Base-by-base conservation (phyloP, 2,888 invertebrate genomes). In the Mesorhabditis spiculigera region DNA sequence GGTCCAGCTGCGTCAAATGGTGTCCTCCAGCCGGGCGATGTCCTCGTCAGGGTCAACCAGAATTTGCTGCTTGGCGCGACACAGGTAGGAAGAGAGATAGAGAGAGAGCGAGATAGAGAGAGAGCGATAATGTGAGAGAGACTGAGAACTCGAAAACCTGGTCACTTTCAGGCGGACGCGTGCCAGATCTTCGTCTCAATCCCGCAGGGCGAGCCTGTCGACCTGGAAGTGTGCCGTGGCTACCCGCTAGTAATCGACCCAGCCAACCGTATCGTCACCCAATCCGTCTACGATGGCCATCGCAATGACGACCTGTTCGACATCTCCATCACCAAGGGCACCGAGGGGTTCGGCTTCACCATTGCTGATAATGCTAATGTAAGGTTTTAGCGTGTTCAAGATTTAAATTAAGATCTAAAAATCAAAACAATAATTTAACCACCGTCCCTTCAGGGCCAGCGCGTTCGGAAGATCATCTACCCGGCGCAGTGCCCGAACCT, bases 1-100 rank as follows among this genome's bases (percentile, higher is more conserved):
- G 95, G 97, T 5, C 95, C 97, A 0, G 97, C 97, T 4, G 94
- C 94, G 92, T 89, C 92, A 62, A 95, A 97, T 87, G 96, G 95
- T 79, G 91, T 92, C 86, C 88, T 93, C 68, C 90, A 91, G 86
- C 74, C 82, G 86, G 93, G 95, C 0, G 95, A 95, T 87, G 91
- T 95, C 65, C 88, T 98, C 64, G 90, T 95, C 61, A 93, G 93
- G 85, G 95, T 98, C 71, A 96, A 97, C 75, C 91, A 92, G 69
- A 90, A 91, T 0, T 91, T 93, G 78, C 95, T 98, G 0, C 89
- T 97, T 65, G 97, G 97, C 0, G 92, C 93, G 85, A 93, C 94
- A 0, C 97, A 97, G 86, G 63, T 63, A 28, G 41, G 63, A n/a
- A n/a, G n/a, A n/a, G n/a, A n/a, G n/a, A n/a, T n/a, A n/a, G n/a